A percentile compares a stretch with the other conserved stretches of the same genome.
Conservation (phyloP, 2,888 invertebrate species). For the Perizoma flavofasciatum region DNA sequence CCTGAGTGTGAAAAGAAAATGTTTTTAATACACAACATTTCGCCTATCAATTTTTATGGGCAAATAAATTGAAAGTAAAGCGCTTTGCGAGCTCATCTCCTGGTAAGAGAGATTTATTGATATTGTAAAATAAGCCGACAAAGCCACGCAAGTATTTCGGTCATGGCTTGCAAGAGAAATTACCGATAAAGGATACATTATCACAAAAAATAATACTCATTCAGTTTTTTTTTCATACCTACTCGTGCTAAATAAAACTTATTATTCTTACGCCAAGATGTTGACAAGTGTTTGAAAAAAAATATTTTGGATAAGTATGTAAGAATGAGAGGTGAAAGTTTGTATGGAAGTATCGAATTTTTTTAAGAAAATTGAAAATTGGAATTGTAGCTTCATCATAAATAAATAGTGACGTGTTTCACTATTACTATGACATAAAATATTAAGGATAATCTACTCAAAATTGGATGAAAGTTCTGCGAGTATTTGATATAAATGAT, state of each 20-base stretch:
- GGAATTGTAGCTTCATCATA: too few relatives aligned
- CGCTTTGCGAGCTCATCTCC: constrained; percentile 8
- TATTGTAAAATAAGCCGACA: constrained; percentile 37
- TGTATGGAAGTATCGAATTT: too few relatives aligned
- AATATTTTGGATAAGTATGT: too few relatives aligned
- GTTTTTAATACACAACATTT: too few relatives aligned
- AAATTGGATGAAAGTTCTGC: constrained; percentile 28
- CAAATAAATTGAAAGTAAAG: constrained; percentile 7
- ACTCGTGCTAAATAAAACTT: too few relatives aligned
- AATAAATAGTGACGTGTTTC: neutral
- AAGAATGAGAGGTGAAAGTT: too few relatives aligned
- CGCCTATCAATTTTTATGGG: neutral
- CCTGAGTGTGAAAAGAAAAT: too few relatives aligned
- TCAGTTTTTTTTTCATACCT: too few relatives aligned
- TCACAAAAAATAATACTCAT: neutral
- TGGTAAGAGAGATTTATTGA: constrained; percentile 24
- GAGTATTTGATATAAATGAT: neutral
- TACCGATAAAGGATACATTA: neutral
- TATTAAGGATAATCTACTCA: constrained; percentile 34
- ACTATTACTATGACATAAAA: neutral
- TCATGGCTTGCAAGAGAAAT: constrained; percentile 22
- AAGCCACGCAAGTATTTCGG: constrained; percentile 30
- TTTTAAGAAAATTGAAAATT: too few relatives aligned
- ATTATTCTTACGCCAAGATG: too few relatives aligned
- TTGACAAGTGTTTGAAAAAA: too few relatives aligned